Evolutionary conservation across 2,797 vertebrate genomes (phyloP).

Genomic region (Sphaeramia orbicularis): DNA sequence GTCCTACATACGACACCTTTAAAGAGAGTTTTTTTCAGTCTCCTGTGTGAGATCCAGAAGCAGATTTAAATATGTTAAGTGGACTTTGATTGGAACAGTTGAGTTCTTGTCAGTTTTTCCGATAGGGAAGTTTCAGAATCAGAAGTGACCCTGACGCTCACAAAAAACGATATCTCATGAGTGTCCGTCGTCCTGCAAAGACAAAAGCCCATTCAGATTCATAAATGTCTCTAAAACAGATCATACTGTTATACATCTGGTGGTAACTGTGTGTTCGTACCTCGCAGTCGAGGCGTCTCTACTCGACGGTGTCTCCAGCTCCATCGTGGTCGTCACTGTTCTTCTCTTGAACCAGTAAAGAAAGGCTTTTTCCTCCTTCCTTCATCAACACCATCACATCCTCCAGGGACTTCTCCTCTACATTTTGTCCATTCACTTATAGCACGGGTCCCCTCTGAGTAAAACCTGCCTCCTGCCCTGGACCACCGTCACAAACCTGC

Average conservation of each 20-base stretch:
- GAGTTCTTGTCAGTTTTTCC: neutral
- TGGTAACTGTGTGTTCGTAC: conserved; percentile 58
- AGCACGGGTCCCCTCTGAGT: conserved; percentile 77
- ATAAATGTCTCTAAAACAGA: neutral
- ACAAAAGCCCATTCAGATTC: neutral
- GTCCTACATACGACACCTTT: too few relatives aligned
- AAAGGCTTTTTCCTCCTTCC: conserved; percentile 62
- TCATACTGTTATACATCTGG: neutral
- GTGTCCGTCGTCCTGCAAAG: conserved; percentile 48
- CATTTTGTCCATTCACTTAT: conserved; percentile 84
- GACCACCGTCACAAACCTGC: conserved; percentile 79
- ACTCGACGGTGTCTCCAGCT: conserved; percentile 36
- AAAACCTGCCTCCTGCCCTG: conserved; percentile 83
- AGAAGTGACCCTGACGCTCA: too few relatives aligned
- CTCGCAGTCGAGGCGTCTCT: conserved; percentile 44
- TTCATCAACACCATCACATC: conserved; percentile 78
- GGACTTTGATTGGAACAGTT: neutral
- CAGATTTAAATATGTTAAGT: too few relatives aligned
- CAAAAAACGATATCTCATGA: conserved; percentile 54
- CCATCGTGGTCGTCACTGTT: conserved; percentile 42
- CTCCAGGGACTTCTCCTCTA: conserved; percentile 75
- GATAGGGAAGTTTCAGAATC: neutral
- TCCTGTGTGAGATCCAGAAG: neutral
- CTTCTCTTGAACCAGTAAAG: conserved; percentile 70
- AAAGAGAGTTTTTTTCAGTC: neutral